phyloP scores from a whole-genome alignment of 2,888 invertebrate species.

The Ypsolopha scabrella region DNA sequence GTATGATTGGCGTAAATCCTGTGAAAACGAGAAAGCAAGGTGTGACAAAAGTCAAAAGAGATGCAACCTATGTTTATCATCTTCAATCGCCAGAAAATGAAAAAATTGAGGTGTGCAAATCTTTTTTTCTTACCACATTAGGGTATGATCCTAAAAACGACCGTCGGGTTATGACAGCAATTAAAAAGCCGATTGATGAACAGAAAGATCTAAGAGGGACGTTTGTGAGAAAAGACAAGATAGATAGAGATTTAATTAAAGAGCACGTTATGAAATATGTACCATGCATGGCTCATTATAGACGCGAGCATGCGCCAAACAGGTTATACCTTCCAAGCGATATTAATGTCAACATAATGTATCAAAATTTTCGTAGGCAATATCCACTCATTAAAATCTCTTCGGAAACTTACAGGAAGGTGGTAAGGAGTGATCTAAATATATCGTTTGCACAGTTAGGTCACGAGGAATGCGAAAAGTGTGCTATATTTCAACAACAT shows the following conservation, averaged over 20 bases:
- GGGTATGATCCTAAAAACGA: too few species aligned
- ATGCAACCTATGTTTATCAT: too few species aligned
- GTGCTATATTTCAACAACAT: constrained; percentile 10
- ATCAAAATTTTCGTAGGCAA: constrained; percentile 8
- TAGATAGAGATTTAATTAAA: neutral
- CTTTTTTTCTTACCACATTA: too few species aligned
- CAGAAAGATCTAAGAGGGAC: too few species aligned
- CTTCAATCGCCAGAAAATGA: too few species aligned
- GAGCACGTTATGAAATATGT: neutral
- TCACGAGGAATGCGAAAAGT: constrained; percentile 12
- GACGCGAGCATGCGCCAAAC: constrained; percentile 1
- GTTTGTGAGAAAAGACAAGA: too few species aligned
- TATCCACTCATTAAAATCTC: constrained; percentile 7
- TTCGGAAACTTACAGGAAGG: constrained; percentile 8
- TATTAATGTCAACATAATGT: constrained; percentile 6
- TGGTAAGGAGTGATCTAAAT: constrained; percentile 8
- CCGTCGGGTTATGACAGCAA: too few species aligned
- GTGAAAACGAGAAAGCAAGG: too few species aligned
- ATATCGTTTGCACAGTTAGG: constrained; percentile 11
- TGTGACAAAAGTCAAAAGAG: too few species aligned
- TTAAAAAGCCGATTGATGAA: too few species aligned
- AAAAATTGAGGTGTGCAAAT: too few species aligned
- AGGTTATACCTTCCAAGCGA: constrained; percentile 7
- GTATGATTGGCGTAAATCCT: too few species aligned
- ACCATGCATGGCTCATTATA: neutral